Evolutionary conservation across 2,888 invertebrate species (phyloP), one percentile per base, ranked within the genome.

Genomic region (Tetramorium bicarinatum): DNA sequence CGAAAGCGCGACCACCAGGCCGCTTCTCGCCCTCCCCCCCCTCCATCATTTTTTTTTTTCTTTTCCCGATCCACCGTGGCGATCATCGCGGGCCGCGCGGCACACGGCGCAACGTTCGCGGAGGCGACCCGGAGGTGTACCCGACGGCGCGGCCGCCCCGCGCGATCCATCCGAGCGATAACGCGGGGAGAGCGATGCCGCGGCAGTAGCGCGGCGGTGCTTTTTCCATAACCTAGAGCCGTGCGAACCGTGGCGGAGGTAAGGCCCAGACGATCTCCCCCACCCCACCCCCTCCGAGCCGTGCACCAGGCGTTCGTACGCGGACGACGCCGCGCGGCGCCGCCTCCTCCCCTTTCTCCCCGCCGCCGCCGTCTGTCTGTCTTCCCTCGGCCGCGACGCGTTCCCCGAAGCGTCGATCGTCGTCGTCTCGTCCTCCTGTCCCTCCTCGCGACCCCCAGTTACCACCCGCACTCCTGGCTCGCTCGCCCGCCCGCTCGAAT

Each of bases 381-480:
- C 38, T 29, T 56, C 11, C 41, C 56, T 38, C 15, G 41, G 15
- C 7, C 21, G 56, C 47, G 59, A 25, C 18, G 1, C 41, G 54
- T 29, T n/a, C 34, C 52, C 49, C 8, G 13, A 21, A 13, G 7
- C 11, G 18, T 47, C 3, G 15, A 15, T 25, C n/a, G 29, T 15
- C 44, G 6, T n/a, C 62, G 41, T 0, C 34, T 13, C 6, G 67
- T 8, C 9, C 13, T 47, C 15, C 49, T 71, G 8, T 83, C 62
- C 72, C 67, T 84, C 71, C 82, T 81, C 82, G 79, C 71, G 13
- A 0, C 8, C 0, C 2, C 6, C n/a, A 34, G 29, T 34, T 34
- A 29, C 29, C 29, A 25, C 25, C n/a, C 29, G 29, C 29, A 34
- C 29, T 34, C 3, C 29, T 34, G 29, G 29, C n/a, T n/a, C n/a